Evolutionary conservation across 1,140 invertebrate species (phyloP), one percentile per base, ranked within the genome.

Genomic region (Saccostrea glomerata): DNA sequence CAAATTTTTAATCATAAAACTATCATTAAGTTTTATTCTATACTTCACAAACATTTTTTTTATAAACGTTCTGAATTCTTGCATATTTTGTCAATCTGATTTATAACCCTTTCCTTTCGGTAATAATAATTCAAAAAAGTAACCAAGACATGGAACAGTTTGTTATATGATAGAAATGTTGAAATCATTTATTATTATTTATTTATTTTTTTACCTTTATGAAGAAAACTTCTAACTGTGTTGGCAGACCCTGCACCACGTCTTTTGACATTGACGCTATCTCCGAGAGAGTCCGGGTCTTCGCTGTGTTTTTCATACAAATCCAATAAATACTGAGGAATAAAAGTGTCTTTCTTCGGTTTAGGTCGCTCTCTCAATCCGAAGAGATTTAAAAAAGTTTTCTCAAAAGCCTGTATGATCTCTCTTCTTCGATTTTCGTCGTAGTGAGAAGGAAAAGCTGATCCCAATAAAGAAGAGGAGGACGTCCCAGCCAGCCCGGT

Each of bases 191-290:
- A 47, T 47, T 47, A 30, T 30, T 73, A 12, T 73, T 12, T 60
- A n/a, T n/a, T n/a, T n/a, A 36, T 63, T 30, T 36, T 12, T 30
- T 77, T 94, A 97, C 97, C 97, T 95, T 96, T 95, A 95, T 98
- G 97, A 91, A 96, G 96, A 95, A 97, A 98, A 95, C 97, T 97
- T 90, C 98, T 96, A 60, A 98, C 97, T 63, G 98, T 98, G 95
- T 98, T 98, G 88, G 98, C 97, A 86, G 96, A 96, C 88, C 86
- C 77, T 2, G 96, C 95, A 36, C 87, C 90, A 40, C 86, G 87
- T 84, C 91, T 89, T 87, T 86, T 89, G 15, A 88, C 73, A 36
- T 91, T 83, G n/a, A 90, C 82, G 73, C 85, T 90, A 17, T 86
- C 87, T 40, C 55, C 56, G 73, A 56, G 15, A 30, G 88, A 85